phyloP scores from a whole-genome alignment of 2,888 invertebrate genomes.

The Lydus trimaculatus region DNA sequence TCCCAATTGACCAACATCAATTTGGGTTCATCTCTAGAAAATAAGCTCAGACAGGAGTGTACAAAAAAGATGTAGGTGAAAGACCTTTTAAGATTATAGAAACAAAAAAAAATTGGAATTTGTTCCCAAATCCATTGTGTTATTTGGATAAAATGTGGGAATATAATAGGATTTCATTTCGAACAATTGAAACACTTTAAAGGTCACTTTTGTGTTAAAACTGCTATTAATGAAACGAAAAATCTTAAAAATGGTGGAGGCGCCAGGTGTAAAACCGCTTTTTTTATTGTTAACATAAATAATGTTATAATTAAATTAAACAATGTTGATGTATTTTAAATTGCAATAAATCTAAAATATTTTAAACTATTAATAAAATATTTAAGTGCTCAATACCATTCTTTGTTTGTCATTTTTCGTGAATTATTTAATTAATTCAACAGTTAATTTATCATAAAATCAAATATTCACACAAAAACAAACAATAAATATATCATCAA shows the following conservation, averaged over 20 bases:
- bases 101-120: too few species aligned
- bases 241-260: constrained; percentile 1
- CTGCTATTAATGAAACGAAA: too few species aligned
- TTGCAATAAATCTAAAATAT: too few species aligned
- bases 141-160: background rate
- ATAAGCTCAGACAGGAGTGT: background rate
- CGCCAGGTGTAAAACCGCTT: background rate
- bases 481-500: constrained; percentile 3
- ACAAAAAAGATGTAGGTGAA: background rate
- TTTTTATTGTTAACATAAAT: background rate
- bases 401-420: background rate
- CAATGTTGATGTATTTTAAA: background rate
- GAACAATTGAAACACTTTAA: too few species aligned
- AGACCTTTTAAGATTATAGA: background rate
- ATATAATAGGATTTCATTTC: background rate
- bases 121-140: background rate
- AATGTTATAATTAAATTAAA: background rate
- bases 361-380: background rate
- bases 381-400: background rate
- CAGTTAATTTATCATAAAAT: background rate
- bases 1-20: background rate
- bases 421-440: constrained; percentile 3
- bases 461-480: background rate
- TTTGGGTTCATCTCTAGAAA: background rate
- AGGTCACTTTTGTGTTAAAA: too few species aligned